These are phyloP conservation scores for Malaclemys terrapin DNA, from an alignment of 2,113 vertebrate genomes.

Conservation along the genomic window DNA sequence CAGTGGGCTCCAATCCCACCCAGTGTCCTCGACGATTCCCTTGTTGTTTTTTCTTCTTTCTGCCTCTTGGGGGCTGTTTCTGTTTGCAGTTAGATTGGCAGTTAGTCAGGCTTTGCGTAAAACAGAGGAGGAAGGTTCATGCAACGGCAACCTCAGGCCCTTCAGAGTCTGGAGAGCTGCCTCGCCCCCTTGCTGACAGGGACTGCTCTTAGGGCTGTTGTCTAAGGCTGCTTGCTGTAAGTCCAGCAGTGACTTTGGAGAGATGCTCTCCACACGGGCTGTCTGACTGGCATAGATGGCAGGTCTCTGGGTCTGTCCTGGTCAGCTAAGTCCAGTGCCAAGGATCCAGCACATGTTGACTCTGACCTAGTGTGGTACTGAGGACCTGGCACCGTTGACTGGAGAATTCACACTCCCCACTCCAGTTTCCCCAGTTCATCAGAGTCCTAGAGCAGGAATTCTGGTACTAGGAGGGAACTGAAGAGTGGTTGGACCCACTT, in stretches of 20 bases:
- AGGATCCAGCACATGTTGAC: background rate
- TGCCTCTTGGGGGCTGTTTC: background rate
- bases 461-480: background rate
- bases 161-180: background rate
- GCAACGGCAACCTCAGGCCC: background rate
- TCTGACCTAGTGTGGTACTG: background rate
- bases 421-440: accelerated
- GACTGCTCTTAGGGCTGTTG: background rate
- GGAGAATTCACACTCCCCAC: background rate
- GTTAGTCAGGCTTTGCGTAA: background rate
- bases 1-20: background rate
- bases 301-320: background rate
- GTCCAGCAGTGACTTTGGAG: background rate
- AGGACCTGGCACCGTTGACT: accelerated
- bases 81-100: background rate
- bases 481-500: accelerated
- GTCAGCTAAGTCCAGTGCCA: accelerated
- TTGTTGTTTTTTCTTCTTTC: background rate
- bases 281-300: background rate
- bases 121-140: background rate
- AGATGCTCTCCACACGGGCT: background rate
- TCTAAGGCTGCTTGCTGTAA: background rate
- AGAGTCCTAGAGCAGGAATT: background rate
- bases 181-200: accelerated
- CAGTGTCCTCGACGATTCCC: background rate